Evolutionary conservation across 2,113 vertebrate species (phyloP).

Genomic region (Poecilia latipinna): DNA sequence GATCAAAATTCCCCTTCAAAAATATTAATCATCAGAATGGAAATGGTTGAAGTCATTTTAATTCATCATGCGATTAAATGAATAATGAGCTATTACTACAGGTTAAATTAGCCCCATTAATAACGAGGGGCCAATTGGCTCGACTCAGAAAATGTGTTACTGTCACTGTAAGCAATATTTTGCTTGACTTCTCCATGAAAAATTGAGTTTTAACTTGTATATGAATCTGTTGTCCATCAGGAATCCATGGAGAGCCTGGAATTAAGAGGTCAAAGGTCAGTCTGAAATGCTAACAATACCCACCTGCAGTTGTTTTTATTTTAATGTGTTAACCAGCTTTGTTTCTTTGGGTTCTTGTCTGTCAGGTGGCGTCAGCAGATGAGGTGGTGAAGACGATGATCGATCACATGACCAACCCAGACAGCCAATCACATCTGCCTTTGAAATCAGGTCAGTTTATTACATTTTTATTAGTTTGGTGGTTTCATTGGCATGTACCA

Average conservation of each 20-base stretch:
- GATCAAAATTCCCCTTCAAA: too few species aligned
- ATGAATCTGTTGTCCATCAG: slow-evolving; percentile 64
- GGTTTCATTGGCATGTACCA: neutral
- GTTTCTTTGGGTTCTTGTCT: neutral
- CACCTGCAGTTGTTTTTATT: neutral
- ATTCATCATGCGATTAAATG: too few species aligned
- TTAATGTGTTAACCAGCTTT: neutral
- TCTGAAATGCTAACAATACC: neutral
- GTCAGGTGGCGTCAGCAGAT: slow-evolving; percentile 82
- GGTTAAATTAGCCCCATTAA: too few species aligned
- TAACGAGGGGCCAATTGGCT: too few species aligned
- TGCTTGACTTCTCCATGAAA: too few species aligned
- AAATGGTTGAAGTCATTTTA: too few species aligned
- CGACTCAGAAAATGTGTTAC: too few species aligned
- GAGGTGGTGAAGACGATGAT: slow-evolving; percentile 88
- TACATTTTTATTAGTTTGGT: neutral
- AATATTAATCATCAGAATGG: too few species aligned
- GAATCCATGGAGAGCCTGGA: slow-evolving; percentile 95
- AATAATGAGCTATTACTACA: too few species aligned
- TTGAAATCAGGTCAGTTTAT: slow-evolving; percentile 79
- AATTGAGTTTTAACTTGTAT: neutral
- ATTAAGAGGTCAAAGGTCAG: slow-evolving; percentile 88
- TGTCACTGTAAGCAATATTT: too few species aligned
- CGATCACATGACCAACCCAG: slow-evolving; percentile 87
- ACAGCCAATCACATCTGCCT: slow-evolving; percentile 83